Percentiles rank a stretch among this genome's conserved stretches.
phyloP scores from a whole-genome alignment of 1,140 invertebrate genomes.

The Aphaenogaster rudis region DNA sequence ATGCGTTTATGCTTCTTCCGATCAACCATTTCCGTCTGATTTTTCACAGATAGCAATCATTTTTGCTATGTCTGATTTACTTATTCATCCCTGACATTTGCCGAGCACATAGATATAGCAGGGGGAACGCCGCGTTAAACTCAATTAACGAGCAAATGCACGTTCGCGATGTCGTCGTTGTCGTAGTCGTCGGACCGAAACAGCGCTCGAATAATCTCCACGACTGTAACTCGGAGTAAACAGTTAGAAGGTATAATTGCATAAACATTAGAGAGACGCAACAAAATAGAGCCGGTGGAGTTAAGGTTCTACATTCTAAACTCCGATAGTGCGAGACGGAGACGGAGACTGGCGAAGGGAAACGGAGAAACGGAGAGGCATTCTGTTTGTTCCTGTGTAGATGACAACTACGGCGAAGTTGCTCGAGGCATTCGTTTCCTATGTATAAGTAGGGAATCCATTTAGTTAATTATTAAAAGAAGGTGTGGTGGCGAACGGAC shows the following conservation, averaged over 20 bases:
- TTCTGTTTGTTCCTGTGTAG: background rate
- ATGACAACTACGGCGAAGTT: constrained; percentile 34
- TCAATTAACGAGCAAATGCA: constrained; percentile 49
- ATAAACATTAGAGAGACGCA: constrained; percentile 59
- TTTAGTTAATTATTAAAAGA: constrained; percentile 83
- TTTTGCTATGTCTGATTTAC: constrained; percentile 4
- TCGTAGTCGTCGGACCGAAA: constrained; percentile 23
- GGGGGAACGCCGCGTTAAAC: constrained; percentile 10
- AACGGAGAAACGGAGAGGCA: background rate
- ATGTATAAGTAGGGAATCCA: constrained; percentile 60
- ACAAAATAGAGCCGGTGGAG: constrained; percentile 34
- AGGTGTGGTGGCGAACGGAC: constrained; percentile 84
- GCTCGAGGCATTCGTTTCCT: constrained; percentile 28
- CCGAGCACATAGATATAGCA: background rate
- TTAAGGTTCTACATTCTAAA: constrained; percentile 51
- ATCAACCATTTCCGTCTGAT: background rate
- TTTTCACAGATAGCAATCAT: constrained; percentile 9
- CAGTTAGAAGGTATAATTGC: constrained; percentile 60
- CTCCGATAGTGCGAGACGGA: background rate
- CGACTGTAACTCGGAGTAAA: constrained; percentile 57
- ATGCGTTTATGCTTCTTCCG: background rate
- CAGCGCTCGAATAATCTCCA: constrained; percentile 39
- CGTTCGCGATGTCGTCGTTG: background rate
- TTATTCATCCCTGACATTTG: constrained; percentile 11
- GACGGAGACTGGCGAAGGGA: background rate